A percentile compares a stretch with the other conserved stretches of the same genome.
phyloP scores from a whole-genome alignment of 2,113 vertebrate genomes.

The Regulus satrapa region DNA sequence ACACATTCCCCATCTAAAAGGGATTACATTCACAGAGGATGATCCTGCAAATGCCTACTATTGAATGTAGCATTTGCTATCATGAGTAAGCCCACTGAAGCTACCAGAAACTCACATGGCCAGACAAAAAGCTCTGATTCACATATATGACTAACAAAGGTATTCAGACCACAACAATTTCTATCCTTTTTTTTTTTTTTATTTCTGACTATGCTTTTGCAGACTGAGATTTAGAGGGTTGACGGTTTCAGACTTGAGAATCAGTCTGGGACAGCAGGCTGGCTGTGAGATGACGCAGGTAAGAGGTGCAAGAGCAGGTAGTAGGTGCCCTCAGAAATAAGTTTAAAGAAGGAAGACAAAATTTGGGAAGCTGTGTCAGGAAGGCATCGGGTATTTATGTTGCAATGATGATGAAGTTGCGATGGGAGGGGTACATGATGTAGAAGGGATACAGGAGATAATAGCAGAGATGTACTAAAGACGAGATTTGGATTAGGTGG shows the following conservation, averaged over 20 bases:
- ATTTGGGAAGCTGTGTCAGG: neutral
- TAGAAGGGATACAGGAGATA: neutral
- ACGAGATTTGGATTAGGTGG: neutral
- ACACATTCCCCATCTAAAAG: neutral
- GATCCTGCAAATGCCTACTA: conserved; percentile 13
- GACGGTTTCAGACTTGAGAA: neutral
- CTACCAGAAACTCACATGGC: conserved; percentile 19
- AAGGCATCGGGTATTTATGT: neutral
- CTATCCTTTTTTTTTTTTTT: too few relatives aligned
- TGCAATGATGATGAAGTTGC: neutral
- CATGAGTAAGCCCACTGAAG: conserved; percentile 16
- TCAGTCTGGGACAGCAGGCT: neutral
- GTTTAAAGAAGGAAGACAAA: neutral
- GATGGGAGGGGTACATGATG: neutral
- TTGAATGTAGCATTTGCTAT: neutral
- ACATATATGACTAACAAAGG: neutral
- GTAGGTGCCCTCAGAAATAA: neutral
- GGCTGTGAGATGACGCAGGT: neutral
- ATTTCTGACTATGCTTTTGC: neutral
- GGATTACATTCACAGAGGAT: conserved; percentile 12
- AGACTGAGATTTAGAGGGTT: neutral
- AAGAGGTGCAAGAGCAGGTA: neutral
- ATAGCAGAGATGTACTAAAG: neutral
- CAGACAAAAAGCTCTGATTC: conserved; percentile 11
- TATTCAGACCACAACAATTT: neutral